These are phyloP conservation scores for Neoaliturus tenellus DNA, from an alignment of 2,888 invertebrate genomes.

Conservation along the genomic window DNA sequence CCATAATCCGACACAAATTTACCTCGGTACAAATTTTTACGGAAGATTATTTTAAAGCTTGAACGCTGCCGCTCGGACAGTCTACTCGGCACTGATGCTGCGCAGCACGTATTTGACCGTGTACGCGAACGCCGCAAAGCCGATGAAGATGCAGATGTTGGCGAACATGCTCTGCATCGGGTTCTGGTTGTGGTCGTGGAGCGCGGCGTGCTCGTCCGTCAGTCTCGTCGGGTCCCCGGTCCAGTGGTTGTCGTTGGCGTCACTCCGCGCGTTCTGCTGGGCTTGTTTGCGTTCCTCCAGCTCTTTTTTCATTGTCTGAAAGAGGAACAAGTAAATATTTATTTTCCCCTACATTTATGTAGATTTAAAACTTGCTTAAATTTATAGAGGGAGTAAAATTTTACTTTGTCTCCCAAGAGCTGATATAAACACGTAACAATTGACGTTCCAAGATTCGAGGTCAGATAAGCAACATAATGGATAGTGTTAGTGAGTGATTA, in stretches of 20 bases:
- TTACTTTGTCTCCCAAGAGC: too few relatives aligned
- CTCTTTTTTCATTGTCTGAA: slow-evolving; percentile 74
- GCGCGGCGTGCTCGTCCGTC: slow-evolving; percentile 35
- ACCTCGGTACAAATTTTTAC: too few relatives aligned
- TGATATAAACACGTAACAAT: too few relatives aligned
- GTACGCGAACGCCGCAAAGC: slow-evolving; percentile 94
- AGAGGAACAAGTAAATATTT: slow-evolving; percentile 53
- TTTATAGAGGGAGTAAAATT: too few relatives aligned
- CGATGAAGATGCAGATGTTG: slow-evolving; percentile 91
- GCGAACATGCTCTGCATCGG: slow-evolving; percentile 87
- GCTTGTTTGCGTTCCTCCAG: slow-evolving; percentile 73
- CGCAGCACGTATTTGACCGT: slow-evolving; percentile 91
- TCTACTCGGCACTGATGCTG: slow-evolving; percentile 49
- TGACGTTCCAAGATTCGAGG: too few relatives aligned
- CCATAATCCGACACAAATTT: too few relatives aligned
- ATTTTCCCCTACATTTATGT: too few relatives aligned
- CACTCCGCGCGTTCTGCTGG: slow-evolving; percentile 72
- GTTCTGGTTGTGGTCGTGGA: slow-evolving; percentile 73
- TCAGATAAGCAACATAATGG: too few relatives aligned
- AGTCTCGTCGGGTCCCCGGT: slow-evolving; percentile 63
- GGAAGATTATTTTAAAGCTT: slow-evolving; percentile 6
- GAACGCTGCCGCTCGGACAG: not conserved
- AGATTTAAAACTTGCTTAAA: too few relatives aligned
- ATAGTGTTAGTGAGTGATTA: too few relatives aligned
- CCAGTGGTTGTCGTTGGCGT: slow-evolving; percentile 28